Conservation (phyloP, 2,888 invertebrate genomes). For the Hirtodrosophila trivittata region DNA sequence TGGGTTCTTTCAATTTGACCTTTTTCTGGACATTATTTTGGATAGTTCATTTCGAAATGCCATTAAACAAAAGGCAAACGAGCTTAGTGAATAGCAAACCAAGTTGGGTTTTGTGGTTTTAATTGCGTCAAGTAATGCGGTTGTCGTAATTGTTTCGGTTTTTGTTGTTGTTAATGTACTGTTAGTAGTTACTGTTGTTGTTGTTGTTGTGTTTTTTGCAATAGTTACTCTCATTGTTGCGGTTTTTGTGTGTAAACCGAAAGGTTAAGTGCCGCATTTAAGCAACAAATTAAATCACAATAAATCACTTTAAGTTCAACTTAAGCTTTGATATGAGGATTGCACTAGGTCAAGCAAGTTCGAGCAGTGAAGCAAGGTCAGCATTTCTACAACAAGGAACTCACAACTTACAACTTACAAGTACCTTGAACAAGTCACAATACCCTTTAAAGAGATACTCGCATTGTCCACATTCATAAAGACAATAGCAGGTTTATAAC, state of each 20-base stretch:
- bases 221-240: slow-evolving; percentile 69
- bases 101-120: slow-evolving; percentile 63
- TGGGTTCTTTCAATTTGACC: slow-evolving; percentile 36
- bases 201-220: slow-evolving; percentile 26
- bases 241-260: slow-evolving; percentile 55
- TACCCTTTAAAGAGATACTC: slow-evolving; percentile 21
- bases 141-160: slow-evolving; percentile 42
- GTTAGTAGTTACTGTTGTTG: slow-evolving; percentile 19
- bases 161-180: slow-evolving; percentile 27
- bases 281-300: slow-evolving; percentile 69
- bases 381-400: background rate
- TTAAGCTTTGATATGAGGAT: background rate
- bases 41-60: slow-evolving; percentile 32
- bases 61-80: slow-evolving; percentile 30
- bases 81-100: slow-evolving; percentile 16
- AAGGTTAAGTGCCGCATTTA: slow-evolving; percentile 65
- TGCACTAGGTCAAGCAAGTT: too few species aligned
- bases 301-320: slow-evolving; percentile 25
- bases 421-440: too few species aligned
- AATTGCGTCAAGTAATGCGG: slow-evolving; percentile 77
- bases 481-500: slow-evolving; percentile 33
- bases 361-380: background rate
- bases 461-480: slow-evolving; percentile 19
- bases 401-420: background rate
- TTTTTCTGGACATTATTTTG: slow-evolving; percentile 27